A percentile compares a stretch with the other conserved stretches of the same genome.
Conservation (phyloP, 2,888 invertebrate species). For the Noctua janthina region DNA sequence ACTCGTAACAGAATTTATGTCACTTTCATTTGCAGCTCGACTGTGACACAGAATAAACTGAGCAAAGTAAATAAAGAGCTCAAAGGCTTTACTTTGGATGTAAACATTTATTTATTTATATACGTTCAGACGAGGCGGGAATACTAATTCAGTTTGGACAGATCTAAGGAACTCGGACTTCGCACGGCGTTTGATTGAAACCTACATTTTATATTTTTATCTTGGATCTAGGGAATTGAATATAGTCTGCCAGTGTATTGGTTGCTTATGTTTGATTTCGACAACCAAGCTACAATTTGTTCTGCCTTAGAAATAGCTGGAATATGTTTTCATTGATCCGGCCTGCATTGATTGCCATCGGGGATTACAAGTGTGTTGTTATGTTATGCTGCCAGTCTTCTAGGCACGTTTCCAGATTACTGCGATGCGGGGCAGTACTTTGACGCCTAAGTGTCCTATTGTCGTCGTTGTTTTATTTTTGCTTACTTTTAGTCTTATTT, state of each 20-base stretch:
- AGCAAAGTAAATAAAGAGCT: constrained; percentile 57
- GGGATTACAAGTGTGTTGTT: too few species aligned
- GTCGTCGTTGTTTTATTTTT: too few species aligned
- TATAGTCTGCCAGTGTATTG: constrained; percentile 16
- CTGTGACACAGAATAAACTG: constrained; percentile 41
- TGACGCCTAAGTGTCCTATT: too few species aligned
- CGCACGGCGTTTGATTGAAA: constrained; percentile 37
- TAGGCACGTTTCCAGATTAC: too few species aligned
- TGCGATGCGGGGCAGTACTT: too few species aligned
- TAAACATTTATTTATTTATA: constrained; percentile 65
- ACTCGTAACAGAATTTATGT: constrained; percentile 34
- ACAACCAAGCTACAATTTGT: neutral
- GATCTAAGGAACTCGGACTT: constrained; percentile 27
- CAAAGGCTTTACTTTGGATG: constrained; percentile 53
- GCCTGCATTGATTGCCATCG: too few species aligned
- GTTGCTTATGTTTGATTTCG: constrained; percentile 26
- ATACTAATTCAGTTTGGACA: constrained; percentile 57
- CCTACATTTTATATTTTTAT: constrained; percentile 46
- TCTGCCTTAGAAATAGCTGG: neutral
- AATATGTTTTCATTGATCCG: neutral
- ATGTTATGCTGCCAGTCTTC: too few species aligned
- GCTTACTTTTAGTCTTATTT: too few species aligned
- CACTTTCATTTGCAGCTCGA: constrained; percentile 48
- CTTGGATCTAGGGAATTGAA: constrained; percentile 25
- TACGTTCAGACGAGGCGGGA: constrained; percentile 45